Percentiles rank a stretch among this genome's conserved stretches.
These are phyloP conservation scores for Caradrina clavipalpis DNA, from an alignment of 2,888 invertebrate genomes.

Conservation along the genomic window DNA sequence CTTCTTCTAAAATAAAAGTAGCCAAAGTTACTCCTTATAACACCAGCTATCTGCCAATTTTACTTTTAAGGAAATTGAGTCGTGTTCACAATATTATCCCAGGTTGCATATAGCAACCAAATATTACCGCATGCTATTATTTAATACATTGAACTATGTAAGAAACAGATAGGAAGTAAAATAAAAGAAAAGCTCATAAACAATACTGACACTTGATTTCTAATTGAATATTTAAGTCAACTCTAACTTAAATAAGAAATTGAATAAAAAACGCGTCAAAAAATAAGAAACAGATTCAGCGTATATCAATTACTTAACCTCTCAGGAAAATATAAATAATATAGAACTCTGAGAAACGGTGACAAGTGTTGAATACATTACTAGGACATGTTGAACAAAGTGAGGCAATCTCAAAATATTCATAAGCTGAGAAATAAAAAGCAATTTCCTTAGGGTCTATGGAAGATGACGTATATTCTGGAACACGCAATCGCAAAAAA, in stretches of 20 bases:
- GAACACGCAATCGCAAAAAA: not conserved
- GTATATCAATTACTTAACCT: slow-evolving; percentile 27
- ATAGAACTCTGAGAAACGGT: slow-evolving; percentile 15
- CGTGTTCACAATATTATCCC: too few relatives aligned
- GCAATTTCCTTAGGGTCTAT: not conserved
- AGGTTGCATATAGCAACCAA: too few relatives aligned
- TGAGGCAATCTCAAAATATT: slow-evolving; percentile 35
- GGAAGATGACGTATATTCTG: not conserved
- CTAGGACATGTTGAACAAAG: slow-evolving; percentile 9
- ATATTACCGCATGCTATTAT: too few relatives aligned
- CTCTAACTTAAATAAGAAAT: slow-evolving; percentile 18
- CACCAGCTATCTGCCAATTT: too few relatives aligned
- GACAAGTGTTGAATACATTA: slow-evolving; percentile 42
- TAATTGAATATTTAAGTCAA: slow-evolving; percentile 29
- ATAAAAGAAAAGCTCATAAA: not conserved
- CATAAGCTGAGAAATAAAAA: slow-evolving; percentile 4
- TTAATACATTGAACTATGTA: too few relatives aligned
- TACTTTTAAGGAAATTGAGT: too few relatives aligned
- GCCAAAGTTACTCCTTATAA: too few relatives aligned
- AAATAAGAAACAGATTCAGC: not conserved
- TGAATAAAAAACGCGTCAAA: not conserved
- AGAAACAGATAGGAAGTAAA: not conserved
- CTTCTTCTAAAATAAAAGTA: too few relatives aligned
- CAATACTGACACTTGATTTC: slow-evolving; percentile 2
- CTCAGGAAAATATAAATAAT: slow-evolving; percentile 35